phyloP scores from a whole-genome alignment of 2,113 vertebrate genomes.

The Silurus asotus region DNA sequence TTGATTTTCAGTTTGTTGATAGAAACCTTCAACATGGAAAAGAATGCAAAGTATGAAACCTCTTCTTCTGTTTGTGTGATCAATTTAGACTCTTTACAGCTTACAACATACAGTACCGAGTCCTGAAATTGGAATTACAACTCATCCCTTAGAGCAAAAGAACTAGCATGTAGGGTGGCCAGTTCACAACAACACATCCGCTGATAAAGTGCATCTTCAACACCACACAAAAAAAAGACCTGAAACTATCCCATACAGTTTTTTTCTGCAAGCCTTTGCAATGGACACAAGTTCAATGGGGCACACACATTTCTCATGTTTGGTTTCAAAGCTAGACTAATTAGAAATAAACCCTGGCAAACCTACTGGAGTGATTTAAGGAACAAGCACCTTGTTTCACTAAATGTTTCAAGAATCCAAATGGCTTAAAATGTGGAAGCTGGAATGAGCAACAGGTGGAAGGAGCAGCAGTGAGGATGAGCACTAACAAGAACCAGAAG shows the following conservation, averaged over 20 bases:
- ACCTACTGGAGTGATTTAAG: not conserved
- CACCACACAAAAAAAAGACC: not conserved
- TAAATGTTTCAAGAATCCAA: not conserved
- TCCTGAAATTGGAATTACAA: too few relatives aligned
- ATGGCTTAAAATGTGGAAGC: not conserved
- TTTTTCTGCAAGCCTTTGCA: not conserved
- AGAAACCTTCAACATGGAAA: not conserved
- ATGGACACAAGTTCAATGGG: not conserved
- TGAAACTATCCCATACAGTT: not conserved
- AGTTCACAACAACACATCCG: not conserved
- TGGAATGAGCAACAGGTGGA: conserved; percentile 7
- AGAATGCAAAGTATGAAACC: not conserved
- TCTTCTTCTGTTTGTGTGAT: not conserved
- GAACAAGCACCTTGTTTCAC: not conserved
- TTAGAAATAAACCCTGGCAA: not conserved
- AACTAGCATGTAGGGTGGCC: not conserved
- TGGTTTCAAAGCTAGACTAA: not conserved
- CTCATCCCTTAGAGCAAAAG: not conserved
- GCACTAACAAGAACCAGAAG: not conserved
- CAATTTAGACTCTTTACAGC: not conserved
- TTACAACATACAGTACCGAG: not conserved
- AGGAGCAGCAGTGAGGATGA: not conserved
- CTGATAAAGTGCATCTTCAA: not conserved
- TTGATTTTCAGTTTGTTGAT: not conserved
- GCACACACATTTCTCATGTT: not conserved